Percentiles rank a stretch among this genome's conserved stretches.
Conservation (phyloP, 2,888 invertebrate genomes). For the Sarcophaga rosellei region DNA sequence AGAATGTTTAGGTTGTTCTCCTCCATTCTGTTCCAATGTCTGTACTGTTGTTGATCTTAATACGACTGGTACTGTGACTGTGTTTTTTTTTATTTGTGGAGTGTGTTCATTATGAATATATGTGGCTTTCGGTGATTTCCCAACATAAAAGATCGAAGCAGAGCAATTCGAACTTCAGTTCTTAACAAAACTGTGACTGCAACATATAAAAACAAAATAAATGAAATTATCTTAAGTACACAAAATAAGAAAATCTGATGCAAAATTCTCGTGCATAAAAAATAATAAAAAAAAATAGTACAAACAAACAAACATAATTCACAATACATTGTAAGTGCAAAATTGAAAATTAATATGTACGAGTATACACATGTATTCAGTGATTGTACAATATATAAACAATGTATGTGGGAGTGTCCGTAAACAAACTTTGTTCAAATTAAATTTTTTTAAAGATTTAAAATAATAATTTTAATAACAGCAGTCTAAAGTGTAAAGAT, state of each 20-base stretch:
- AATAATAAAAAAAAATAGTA: not conserved
- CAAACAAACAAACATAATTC: not conserved
- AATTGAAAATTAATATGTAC: no score
- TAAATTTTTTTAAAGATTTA: no score
- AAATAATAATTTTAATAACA: no score
- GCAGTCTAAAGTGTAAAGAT: no score
- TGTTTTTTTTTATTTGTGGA: constrained; percentile 16
- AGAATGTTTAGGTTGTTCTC: constrained; percentile 34
- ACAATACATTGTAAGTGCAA: no score
- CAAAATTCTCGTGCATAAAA: not conserved
- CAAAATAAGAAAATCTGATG: constrained; percentile 19
- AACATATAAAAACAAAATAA: constrained; percentile 33
- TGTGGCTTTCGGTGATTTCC: constrained; percentile 77
- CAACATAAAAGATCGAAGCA: constrained; percentile 80
- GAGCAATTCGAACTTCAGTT: constrained; percentile 79
- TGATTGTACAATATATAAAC: no score
- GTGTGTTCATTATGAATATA: constrained; percentile 54
- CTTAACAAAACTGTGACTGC: constrained; percentile 73
- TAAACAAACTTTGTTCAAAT: no score
- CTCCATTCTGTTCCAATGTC: constrained; percentile 34
- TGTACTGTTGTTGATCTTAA: not conserved
- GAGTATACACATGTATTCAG: no score
- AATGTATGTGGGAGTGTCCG: no score
- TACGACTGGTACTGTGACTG: not conserved
- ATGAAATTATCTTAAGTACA: constrained; percentile 14